phyloP scores from a whole-genome alignment of 2,888 invertebrate genomes.

The Mythimna impura region DNA sequence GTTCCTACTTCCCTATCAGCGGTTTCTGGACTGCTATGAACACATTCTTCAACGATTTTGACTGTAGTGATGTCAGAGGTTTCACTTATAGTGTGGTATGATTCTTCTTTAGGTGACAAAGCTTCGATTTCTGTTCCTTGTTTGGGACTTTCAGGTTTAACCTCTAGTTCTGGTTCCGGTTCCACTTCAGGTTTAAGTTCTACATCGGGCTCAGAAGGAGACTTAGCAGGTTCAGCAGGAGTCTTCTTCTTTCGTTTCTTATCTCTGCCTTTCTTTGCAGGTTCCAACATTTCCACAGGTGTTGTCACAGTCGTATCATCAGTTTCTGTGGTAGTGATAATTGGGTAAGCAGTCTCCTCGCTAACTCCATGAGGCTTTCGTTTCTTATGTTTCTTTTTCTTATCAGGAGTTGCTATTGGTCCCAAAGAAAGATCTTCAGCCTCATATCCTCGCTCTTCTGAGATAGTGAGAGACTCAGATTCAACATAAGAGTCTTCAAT shows the following conservation, averaged over 20 bases:
- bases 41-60: slow-evolving; percentile 92
- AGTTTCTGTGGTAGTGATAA: slow-evolving; percentile 81
- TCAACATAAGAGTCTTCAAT: slow-evolving; percentile 82
- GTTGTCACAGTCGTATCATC: slow-evolving; percentile 79
- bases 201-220: slow-evolving; percentile 60
- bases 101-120: slow-evolving; percentile 90
- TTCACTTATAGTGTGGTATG: slow-evolving; percentile 91
- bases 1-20: slow-evolving; percentile 86
- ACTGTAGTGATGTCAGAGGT: slow-evolving; percentile 90
- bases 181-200: slow-evolving; percentile 61
- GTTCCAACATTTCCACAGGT: slow-evolving; percentile 75
- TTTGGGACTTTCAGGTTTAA: slow-evolving; percentile 84
- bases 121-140: slow-evolving; percentile 86
- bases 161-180: slow-evolving; percentile 69
- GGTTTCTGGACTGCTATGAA: slow-evolving; percentile 88
- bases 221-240: slow-evolving; percentile 71
- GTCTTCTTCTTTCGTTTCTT: slow-evolving; percentile 89
- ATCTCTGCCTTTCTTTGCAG: slow-evolving; percentile 78
- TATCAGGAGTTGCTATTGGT: slow-evolving; percentile 71
- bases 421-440: slow-evolving; percentile 92
- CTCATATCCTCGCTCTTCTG: slow-evolving; percentile 93
- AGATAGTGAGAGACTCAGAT: slow-evolving; percentile 78
- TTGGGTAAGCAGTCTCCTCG: slow-evolving; percentile 85
- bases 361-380: slow-evolving; percentile 79
- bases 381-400: slow-evolving; percentile 89